These are phyloP conservation scores for Hyla sarda DNA, from an alignment of 2,113 vertebrate genomes.

Conservation along the genomic window DNA sequence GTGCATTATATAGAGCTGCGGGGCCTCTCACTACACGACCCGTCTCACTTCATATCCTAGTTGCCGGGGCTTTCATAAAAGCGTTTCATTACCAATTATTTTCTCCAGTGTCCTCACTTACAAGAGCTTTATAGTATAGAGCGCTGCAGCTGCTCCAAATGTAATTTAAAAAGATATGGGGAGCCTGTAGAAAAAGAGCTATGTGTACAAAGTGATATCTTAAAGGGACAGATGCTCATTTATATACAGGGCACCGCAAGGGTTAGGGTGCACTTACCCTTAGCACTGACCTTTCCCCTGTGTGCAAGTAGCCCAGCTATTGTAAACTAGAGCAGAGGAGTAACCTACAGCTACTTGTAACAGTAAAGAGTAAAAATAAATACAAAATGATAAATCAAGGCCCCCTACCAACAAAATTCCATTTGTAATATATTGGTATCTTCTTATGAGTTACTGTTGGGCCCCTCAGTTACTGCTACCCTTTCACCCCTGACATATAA, in stretches of 20 bases:
- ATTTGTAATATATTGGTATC: neutral
- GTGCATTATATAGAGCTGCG: neutral
- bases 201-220: neutral
- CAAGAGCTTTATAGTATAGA: neutral
- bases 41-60: neutral
- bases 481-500: no score
- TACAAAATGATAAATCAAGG: neutral
- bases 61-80: neutral
- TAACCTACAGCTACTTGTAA: no score
- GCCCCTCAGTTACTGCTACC: no score
- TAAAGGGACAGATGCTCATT: neutral
- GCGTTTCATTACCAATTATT: constrained; percentile 15
- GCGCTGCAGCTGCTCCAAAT: constrained; percentile 1
- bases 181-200: neutral
- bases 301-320: neutral
- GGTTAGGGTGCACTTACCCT: neutral
- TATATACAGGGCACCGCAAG: neutral
- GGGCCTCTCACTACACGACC: neutral
- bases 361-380: neutral
- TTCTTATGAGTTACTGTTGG: neutral
- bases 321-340: no score
- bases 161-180: constrained; percentile 26
- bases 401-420: neutral
- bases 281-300: no score
- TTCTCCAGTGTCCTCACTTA: constrained; percentile 3